A percentile compares a stretch with the other conserved stretches of the same genome.
Evolutionary conservation across 1,140 invertebrate genomes (phyloP).

Genomic region (Lysiphlebus fabarum): DNA sequence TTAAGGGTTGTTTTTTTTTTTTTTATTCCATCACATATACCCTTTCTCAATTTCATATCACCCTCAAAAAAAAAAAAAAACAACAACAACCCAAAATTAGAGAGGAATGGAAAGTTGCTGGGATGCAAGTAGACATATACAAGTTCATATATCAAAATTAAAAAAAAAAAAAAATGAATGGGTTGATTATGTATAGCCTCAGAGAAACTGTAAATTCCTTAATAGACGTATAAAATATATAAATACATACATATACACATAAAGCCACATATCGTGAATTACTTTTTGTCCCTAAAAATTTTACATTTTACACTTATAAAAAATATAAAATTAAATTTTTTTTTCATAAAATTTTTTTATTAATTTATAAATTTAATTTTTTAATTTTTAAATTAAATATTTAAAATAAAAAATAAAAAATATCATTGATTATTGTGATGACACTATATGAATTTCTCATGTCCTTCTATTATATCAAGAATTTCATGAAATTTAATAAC

Average conservation of each 20-base stretch:
- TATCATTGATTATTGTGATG: too few species aligned
- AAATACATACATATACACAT: slow-evolving; percentile 24
- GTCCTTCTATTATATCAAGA: neutral
- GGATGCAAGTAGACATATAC: neutral
- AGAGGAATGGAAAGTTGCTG: slow-evolving; percentile 15
- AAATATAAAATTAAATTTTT: too few species aligned
- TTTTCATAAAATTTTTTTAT: too few species aligned
- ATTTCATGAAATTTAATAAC: slow-evolving; percentile 44
- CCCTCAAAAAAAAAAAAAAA: neutral
- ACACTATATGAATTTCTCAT: too few species aligned
- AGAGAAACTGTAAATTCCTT: slow-evolving; percentile 49
- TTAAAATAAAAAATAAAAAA: too few species aligned
- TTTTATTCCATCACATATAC: neutral
- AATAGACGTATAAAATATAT: slow-evolving; percentile 46
- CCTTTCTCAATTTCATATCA: neutral
- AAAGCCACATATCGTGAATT: neutral
- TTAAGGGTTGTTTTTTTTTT: neutral
- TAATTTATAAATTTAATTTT: too few species aligned
- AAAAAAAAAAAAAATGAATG: slow-evolving; percentile 12
- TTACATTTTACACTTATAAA: too few species aligned
- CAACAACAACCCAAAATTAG: neutral
- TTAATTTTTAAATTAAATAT: too few species aligned
- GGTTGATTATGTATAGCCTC: slow-evolving; percentile 35
- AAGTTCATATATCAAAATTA: slow-evolving; percentile 45
- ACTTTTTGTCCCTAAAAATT: neutral